A percentile compares a stretch with the other conserved stretches of the same genome.
Conservation (phyloP, 2,797 vertebrate species). For the Gobionotothen gibberifrons region DNA sequence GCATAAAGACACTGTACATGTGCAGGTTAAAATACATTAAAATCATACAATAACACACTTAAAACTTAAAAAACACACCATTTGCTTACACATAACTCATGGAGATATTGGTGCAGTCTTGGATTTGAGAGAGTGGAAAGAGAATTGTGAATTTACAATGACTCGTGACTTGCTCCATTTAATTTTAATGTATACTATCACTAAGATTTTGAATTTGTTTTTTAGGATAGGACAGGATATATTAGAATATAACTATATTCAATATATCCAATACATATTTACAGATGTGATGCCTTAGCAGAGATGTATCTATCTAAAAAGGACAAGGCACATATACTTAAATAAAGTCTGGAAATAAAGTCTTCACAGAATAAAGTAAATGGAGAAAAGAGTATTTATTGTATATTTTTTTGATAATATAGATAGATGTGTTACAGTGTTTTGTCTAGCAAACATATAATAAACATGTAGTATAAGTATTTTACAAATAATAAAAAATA, state of each 20-base stretch:
- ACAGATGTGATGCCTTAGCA: background rate
- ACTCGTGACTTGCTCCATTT: too few relatives aligned
- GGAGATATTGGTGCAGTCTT: too few relatives aligned
- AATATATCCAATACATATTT: background rate
- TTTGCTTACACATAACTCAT: too few relatives aligned
- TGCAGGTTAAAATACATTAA: too few relatives aligned
- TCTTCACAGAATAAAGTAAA: background rate
- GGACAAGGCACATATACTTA: background rate
- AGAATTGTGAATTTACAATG: too few relatives aligned
- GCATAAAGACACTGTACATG: too few relatives aligned
- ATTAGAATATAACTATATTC: background rate
- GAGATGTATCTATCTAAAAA: background rate
- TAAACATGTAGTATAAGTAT: conserved; percentile 30
- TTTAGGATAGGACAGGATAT: too few relatives aligned
- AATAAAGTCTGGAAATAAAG: conserved; percentile 15
- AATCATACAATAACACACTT: too few relatives aligned
- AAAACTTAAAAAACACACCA: too few relatives aligned
- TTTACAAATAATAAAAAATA: conserved; percentile 56
- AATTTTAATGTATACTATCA: too few relatives aligned
- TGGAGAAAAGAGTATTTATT: conserved; percentile 55
- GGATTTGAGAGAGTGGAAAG: too few relatives aligned
- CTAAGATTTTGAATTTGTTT: too few relatives aligned
- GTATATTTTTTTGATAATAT: conserved; percentile 37
- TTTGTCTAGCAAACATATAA: conserved; percentile 60
- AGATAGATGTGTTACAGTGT: conserved; percentile 33